phyloP scores from a whole-genome alignment of 2,797 vertebrate species.

The Coregonus suidteri region DNA sequence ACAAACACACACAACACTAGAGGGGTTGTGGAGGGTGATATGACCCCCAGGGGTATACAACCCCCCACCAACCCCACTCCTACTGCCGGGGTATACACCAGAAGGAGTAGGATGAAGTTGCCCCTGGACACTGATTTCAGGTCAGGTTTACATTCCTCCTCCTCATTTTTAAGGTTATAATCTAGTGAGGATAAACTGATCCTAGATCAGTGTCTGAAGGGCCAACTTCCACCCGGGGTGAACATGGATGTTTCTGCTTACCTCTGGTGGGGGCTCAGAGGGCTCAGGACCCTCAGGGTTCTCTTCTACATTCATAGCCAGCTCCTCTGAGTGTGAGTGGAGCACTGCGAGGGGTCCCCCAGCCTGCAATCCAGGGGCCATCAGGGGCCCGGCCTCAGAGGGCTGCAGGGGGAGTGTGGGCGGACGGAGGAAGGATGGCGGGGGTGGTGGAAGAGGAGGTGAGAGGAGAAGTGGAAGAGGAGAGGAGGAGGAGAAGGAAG shows the following conservation, averaged over 20 bases:
- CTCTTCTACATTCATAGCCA: constrained; percentile 69
- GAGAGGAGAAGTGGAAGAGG: constrained; percentile 39
- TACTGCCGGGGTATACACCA: neutral
- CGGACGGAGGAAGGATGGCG: constrained; percentile 54
- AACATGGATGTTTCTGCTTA: constrained; percentile 71
- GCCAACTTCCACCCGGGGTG: constrained; percentile 45
- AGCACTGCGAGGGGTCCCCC: constrained; percentile 63
- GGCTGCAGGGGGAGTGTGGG: constrained; percentile 70
- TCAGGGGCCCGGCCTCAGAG: constrained; percentile 74
- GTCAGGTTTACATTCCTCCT: constrained; percentile 29
- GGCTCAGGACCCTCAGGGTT: constrained; percentile 59
- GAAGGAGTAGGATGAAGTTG: constrained; percentile 44
- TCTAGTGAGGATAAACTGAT: constrained; percentile 7
- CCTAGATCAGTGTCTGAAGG: constrained; percentile 48
- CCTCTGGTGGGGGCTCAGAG: constrained; percentile 74
- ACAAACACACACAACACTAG: constrained; percentile 3
- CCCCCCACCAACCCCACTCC: constrained; percentile 29
- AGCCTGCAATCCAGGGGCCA: constrained; percentile 73
- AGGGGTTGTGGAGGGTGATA: neutral
- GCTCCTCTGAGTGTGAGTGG: constrained; percentile 49
- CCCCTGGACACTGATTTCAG: constrained; percentile 44
- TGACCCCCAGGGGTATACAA: neutral
- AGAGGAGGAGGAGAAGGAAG: constrained; percentile 72
- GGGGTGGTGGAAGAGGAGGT: constrained; percentile 55
- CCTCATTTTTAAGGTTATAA: constrained; percentile 32